These are phyloP conservation scores for Platycnemis pennipes DNA, from an alignment of 2,888 invertebrate species.

Conservation along the genomic window DNA sequence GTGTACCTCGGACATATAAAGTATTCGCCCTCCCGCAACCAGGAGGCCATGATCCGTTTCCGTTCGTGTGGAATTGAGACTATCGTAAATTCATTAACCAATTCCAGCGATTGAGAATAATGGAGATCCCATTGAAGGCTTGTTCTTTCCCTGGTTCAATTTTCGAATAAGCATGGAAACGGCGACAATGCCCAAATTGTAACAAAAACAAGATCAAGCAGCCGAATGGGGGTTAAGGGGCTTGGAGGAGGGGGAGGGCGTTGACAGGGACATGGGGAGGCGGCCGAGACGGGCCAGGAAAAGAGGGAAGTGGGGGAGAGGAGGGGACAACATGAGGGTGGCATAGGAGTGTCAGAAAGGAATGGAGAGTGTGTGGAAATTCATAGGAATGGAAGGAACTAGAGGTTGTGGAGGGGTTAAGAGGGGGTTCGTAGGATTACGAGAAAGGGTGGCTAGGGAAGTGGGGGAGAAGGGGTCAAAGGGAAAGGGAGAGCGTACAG, in stretches of 20 bases:
- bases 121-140: background rate
- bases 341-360: background rate
- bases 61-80: background rate
- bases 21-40: background rate
- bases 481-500: background rate
- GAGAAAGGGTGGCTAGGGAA: background rate
- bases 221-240: background rate
- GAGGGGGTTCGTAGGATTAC: background rate
- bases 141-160: background rate
- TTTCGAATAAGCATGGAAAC: background rate
- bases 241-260: background rate
- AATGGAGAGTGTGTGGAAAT: background rate
- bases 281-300: background rate
- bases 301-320: background rate
- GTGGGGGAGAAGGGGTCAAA: background rate
- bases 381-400: background rate
- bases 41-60: background rate
- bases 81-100: background rate
- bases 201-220: constrained; percentile 18
- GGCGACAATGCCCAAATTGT: background rate
- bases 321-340: background rate
- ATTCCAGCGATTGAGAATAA: background rate
- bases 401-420: too few relatives aligned
- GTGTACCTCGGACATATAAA: background rate
- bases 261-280: background rate